Evolutionary conservation across 2,888 invertebrate species (phyloP).

Genomic region (Apodemia hepburni): DNA sequence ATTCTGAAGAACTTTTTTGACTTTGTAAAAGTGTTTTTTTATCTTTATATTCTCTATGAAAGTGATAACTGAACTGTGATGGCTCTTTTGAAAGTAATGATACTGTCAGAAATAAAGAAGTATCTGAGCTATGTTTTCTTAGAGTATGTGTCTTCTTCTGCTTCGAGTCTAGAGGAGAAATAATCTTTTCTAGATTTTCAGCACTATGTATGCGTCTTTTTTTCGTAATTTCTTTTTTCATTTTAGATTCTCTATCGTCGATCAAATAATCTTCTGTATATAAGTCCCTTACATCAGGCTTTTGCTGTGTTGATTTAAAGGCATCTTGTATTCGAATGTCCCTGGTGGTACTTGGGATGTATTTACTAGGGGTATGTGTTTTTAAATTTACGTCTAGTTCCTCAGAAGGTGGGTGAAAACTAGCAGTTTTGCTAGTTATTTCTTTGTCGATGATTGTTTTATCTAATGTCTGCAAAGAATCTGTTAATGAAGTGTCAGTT

Average conservation of each 20-base stretch:
- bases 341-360: not conserved
- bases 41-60: conserved; percentile 37
- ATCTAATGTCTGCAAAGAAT: conserved; percentile 4
- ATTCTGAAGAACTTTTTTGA: conserved; percentile 45
- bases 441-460: not conserved
- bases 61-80: conserved; percentile 44
- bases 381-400: not conserved
- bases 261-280: not conserved
- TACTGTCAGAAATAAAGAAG: conserved; percentile 28
- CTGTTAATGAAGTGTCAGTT: not conserved
- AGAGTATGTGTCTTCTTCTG: not conserved
- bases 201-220: not conserved
- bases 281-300: not conserved
- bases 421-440: not conserved
- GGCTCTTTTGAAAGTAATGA: conserved; percentile 23
- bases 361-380: not conserved
- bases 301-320: not conserved
- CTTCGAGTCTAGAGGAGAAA: not conserved
- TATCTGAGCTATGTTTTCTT: conserved; percentile 33
- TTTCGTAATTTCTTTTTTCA: not conserved
- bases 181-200: not conserved
- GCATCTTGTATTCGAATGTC: not conserved
- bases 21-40: conserved; percentile 25
- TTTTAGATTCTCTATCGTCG: not conserved
- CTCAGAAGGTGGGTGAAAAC: not conserved